A percentile compares a stretch with the other conserved stretches of the same genome.
phyloP scores from a whole-genome alignment of 1,140 invertebrate genomes.

The Rhagoletis zephyria region DNA sequence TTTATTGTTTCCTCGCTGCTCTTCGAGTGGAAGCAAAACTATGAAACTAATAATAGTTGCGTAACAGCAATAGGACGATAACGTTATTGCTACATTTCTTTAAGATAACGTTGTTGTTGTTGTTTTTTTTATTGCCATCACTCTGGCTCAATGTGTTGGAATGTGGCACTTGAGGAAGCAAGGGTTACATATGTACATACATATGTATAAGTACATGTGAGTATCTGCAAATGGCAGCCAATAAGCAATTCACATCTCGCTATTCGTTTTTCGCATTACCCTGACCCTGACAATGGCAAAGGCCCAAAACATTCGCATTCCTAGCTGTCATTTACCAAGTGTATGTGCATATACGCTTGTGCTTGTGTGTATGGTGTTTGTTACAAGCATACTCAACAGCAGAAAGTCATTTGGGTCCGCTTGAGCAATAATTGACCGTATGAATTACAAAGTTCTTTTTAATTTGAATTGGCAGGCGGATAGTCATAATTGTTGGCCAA shows the following conservation, averaged over 20 bases:
- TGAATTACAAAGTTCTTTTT: conserved; percentile 62
- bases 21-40: conserved; percentile 48
- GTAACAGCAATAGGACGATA: background rate
- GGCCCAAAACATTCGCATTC: background rate
- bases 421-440: conserved; percentile 70
- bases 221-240: background rate
- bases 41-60: conserved; percentile 45
- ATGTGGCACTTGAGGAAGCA: conserved; percentile 5
- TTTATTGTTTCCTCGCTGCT: conserved; percentile 25
- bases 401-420: conserved; percentile 64
- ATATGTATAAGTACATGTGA: background rate
- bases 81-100: conserved; percentile 31
- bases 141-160: background rate
- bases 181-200: background rate
- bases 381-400: conserved; percentile 60
- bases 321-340: no score
- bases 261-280: background rate
- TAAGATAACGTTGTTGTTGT: background rate
- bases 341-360: background rate
- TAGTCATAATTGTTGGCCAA: conserved; percentile 31
- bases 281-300: conserved; percentile 13
- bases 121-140: background rate
- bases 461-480: conserved; percentile 33
- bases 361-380: background rate
- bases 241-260: background rate